Base-by-base conservation (phyloP, 2,888 invertebrate genomes). In the Helobdella robusta region DNA sequence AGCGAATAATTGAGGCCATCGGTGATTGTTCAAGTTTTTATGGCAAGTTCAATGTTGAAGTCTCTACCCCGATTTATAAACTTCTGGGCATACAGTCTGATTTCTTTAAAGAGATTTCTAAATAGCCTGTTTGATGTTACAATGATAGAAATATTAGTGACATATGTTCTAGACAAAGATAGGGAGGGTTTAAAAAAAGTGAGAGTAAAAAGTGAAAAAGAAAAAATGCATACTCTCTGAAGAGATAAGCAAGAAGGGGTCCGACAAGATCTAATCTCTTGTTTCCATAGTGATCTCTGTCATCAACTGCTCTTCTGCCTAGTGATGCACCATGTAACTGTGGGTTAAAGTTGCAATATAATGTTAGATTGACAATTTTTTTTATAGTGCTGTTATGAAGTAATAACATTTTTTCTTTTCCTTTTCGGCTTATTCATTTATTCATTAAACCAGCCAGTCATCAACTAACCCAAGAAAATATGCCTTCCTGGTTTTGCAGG, bases 261-360 rank as follows among this genome's bases (percentile, higher is more conserved):
- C 98, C 98, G 72, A 98, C 98, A 68, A 99, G 83, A 82, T 99
- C 98, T 65, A 99, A 83, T 73, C 98, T 85, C 79, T 99, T 99
- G 81, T 99, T 97, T 50, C 98, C 98, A 79, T 98, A 97, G 80
- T 99, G 98, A 95, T 99, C 98, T 77, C 98, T 86, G 84, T 99
- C 98, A 81, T 99, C 98, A 54, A 97, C 83, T 81, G 98, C 97
- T 70, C 97, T 84, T n/a, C 98, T 84, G 11, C 79, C 79, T 67
- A 98, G 82, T n/a, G 97, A 89, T 60, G 97, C 0, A 99, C 98
- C 98, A 99, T 99, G 78, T 99, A 99, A 1, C 85, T 84, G 72
- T 68, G 71, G n/a, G n/a, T n/a, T n/a, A n/a, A n/a, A n/a, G n/a
- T n/a, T n/a, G n/a, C n/a, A n/a, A n/a, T n/a, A 68, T 30, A 25